phyloP scores from a whole-genome alignment of 2,888 invertebrate genomes.

The Iselma pallidipennis region DNA sequence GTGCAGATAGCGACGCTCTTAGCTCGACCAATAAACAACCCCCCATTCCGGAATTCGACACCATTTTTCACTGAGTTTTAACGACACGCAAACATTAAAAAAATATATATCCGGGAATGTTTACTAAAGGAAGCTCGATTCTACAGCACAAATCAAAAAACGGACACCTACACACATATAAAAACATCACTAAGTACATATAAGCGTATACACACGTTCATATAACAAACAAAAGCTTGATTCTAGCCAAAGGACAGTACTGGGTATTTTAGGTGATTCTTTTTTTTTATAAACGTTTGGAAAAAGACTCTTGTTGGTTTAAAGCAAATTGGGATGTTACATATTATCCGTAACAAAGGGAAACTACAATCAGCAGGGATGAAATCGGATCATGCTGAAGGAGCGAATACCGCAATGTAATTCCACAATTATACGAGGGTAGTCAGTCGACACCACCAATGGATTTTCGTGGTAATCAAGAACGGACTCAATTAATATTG shows the following conservation, averaged over 20 bases:
- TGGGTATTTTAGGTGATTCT: constrained; percentile 4
- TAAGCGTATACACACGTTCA: neutral
- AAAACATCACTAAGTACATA: constrained; percentile 7
- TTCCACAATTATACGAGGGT: constrained; percentile 2
- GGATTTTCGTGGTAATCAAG: neutral
- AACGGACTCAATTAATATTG: neutral
- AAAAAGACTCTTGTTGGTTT: constrained; percentile 11
- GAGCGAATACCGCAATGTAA: neutral
- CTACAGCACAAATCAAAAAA: constrained; percentile 30
- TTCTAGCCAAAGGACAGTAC: neutral
- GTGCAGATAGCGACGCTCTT: constrained; percentile 52
- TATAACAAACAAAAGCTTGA: constrained; percentile 8
- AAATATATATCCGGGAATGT: constrained; percentile 42
- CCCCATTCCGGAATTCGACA: constrained; percentile 48
- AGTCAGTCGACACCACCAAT: neutral
- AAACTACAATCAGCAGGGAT: constrained; percentile 2
- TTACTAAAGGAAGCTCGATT: constrained; percentile 39
- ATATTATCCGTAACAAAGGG: constrained; percentile 5
- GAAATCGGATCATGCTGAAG: constrained; percentile 1
- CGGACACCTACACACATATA: constrained; percentile 12
- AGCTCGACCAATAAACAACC: constrained; percentile 52
- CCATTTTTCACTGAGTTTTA: constrained; percentile 50
- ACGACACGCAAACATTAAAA: constrained; percentile 42
- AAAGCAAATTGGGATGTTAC: constrained; percentile 8
- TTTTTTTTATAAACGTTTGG: constrained; percentile 6